Conservation (phyloP, 2,797 vertebrate genomes). For the Microctenopoma stevenorrisi region DNA sequence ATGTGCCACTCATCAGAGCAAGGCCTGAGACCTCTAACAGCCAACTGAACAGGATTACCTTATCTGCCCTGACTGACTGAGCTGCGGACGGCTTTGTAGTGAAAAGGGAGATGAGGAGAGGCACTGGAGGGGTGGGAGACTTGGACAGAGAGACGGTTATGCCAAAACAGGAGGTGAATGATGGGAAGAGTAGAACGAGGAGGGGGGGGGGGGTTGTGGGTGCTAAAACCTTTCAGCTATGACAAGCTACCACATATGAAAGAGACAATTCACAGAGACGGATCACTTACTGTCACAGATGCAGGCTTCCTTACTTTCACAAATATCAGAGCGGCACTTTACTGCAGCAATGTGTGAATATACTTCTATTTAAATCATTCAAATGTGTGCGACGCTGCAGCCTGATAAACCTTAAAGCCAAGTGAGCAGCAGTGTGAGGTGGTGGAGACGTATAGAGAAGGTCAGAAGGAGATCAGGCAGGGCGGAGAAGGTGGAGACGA, state of each 20-base stretch:
- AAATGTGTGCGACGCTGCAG: no score
- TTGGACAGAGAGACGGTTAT: conserved; percentile 77
- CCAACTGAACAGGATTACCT: conserved; percentile 80
- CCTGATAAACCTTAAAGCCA: no score
- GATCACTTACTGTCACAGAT: conserved; percentile 75
- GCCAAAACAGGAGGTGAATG: conserved; percentile 74
- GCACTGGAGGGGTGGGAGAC: conserved; percentile 52
- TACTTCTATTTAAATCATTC: neutral
- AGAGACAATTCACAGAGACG: conserved; percentile 79
- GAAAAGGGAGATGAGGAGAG: conserved; percentile 72
- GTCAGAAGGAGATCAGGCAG: no score
- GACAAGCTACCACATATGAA: conserved; percentile 76
- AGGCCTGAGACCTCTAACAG: conserved; percentile 74
- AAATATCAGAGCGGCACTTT: conserved; percentile 27
- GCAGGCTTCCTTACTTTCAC: conserved; percentile 33
- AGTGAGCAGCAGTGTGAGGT: no score
- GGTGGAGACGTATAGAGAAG: no score
- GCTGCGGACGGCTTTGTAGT: conserved; percentile 81
- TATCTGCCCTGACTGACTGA: conserved; percentile 84
- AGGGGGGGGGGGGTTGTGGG: conserved; percentile 48
- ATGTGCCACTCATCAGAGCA: conserved; percentile 82
- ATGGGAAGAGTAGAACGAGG: conserved; percentile 70
- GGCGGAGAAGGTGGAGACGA: no score
- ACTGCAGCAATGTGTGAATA: neutral
- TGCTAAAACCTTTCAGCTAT: conserved; percentile 65